Conservation (phyloP, 2,113 vertebrate species). For the Tachysurus fulvidraco region DNA sequence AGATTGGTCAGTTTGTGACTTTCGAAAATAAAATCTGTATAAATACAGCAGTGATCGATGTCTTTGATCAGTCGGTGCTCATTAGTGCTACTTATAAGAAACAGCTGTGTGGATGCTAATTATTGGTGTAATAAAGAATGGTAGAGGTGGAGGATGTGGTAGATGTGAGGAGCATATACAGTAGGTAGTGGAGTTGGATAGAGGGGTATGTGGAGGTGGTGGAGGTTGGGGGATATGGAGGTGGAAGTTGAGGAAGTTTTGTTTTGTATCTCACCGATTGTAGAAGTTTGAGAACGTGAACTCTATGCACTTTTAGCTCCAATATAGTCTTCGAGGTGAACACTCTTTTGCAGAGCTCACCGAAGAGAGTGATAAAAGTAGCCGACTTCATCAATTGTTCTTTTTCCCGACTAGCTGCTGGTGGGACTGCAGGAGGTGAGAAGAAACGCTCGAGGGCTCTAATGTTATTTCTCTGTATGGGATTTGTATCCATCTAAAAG, state of each 20-base stretch:
- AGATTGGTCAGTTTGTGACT: not conserved
- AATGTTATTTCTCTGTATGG: not conserved
- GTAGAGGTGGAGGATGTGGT: too few species aligned
- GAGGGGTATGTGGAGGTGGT: too few species aligned
- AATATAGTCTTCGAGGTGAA: not conserved
- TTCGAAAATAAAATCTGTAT: not conserved
- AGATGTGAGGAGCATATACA: too few species aligned
- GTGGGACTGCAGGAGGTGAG: not conserved
- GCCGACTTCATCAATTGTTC: conserved; percentile 33
- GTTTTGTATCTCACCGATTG: not conserved
- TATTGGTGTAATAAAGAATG: not conserved
- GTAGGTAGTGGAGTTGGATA: too few species aligned
- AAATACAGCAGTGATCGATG: not conserved
- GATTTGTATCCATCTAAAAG: not conserved
- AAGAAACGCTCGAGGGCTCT: not conserved
- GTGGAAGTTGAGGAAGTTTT: not conserved
- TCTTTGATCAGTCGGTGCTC: not conserved
- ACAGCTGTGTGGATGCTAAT: not conserved
- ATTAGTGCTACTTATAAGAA: not conserved
- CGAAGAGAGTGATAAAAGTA: conserved; percentile 28
- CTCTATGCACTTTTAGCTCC: not conserved
- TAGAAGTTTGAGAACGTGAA: not conserved
- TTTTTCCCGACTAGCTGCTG: not conserved
- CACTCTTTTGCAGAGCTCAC: conserved; percentile 9
- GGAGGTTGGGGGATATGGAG: too few species aligned